Evolutionary conservation across 2,888 invertebrate species (phyloP), one percentile per base, ranked within the genome.

Genomic region (Bhutanitis thaidina): DNA sequence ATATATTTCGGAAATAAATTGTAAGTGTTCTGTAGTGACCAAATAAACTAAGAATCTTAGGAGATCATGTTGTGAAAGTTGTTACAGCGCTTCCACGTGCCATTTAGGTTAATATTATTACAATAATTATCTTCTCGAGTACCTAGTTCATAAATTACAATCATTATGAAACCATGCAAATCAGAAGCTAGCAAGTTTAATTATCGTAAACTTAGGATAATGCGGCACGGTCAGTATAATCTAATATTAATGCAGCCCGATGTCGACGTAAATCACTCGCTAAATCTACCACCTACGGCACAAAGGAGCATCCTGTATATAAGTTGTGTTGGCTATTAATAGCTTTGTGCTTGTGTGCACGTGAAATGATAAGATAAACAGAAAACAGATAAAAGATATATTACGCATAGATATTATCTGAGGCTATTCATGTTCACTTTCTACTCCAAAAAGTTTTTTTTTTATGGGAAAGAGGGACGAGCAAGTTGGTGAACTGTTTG

Each of bases 251-350:
- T 34, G 14, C 12, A 29, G 39, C 14, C 27, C 16, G 27, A n/a
- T 39, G 44, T 39, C 44, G 35, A 40, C 44, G 35, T 44, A 50
- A 50, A 44, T 50, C 50, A 50, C 44, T 34, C 13, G 25, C n/a
- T 40, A 5, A 27, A 25, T 44, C 13, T 12, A 34, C 34, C 5
- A 47, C 37, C 46, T 32, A 32, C 29, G 0, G 10, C 29, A 43
- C 48, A 43, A 49, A 49, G 48, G 48, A 49, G 30, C 48, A 43
- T 49, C 41, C 48, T 43, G 48, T 49, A 13, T 0, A 16, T 49
- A 49, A 34, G 12, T 20, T 25, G 9, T n/a, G 36, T 25, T 8
- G 12, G 16, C 41, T 41, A 49, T 49, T 49, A 49, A 49, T 48
- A 36, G 41, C 12, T 43, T 13, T 36, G 35, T 25, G 9, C 14